Base-by-base conservation (phyloP, 1,140 invertebrate species). In the Liolophura sinensis region DNA sequence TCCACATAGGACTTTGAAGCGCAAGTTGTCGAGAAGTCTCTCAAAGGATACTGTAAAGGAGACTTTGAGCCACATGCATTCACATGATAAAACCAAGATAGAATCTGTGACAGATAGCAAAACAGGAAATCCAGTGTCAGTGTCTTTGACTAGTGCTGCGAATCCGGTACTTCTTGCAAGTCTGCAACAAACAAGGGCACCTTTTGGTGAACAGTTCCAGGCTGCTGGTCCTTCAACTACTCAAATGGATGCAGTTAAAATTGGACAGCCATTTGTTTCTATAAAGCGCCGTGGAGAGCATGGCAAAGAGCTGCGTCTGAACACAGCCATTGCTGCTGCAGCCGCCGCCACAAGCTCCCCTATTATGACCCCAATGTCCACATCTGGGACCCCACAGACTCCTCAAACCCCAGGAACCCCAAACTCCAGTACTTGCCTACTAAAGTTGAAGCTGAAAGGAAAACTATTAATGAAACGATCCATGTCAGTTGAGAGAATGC, bases 391-490 rank as follows among this genome's bases (percentile, higher is more conserved):
- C 15, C 64, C 68, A 18, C n/a, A 22, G 16, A 61, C 65, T 15
- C 64, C 65, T 12, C 49, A 60, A 1, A 66, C 60, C 16, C 71
- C 70, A 1, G 58, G 60, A 63, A 60, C 64, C 12, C 64, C 55
- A 18, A n/a, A 55, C 11, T 18, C 22, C 24, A 51, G 12, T 11
- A 1, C n/a, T 16, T 24, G 25, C 18, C 50, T 67, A 63, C 56
- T 71, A 24, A 75, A 73, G 57, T 40, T 72, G 65, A 67, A 68
- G 58, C 68, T 82, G 56, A 81, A 81, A 56, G 75, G 75, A 24
- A 76, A 73, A 59, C 69, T 81, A 22, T 59, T 84, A 49, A 71
- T 82, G 78, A 80, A 77, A 49, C 64, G 79, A n/a, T 82, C 81
- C 4, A 67, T 81, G 60, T 82, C 80, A 72, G 66, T 76, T 7